A percentile compares a stretch with the other conserved stretches of the same genome.
Conservation (phyloP, 2,888 invertebrate species). For the Junonia oenone region DNA sequence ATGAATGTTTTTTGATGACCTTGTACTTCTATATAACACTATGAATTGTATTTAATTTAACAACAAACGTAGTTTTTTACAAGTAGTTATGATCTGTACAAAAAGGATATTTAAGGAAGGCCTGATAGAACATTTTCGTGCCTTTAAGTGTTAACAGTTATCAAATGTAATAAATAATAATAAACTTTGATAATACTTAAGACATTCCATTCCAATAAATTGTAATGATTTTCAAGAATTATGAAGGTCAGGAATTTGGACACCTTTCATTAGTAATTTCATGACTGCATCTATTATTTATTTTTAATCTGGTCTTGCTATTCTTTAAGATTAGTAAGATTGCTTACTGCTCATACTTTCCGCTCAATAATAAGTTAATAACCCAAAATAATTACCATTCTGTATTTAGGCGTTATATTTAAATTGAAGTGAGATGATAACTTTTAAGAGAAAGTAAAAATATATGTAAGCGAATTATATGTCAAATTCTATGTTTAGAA, state of each 20-base stretch:
- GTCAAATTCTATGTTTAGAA: constrained; percentile 1
- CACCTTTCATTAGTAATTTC: background rate
- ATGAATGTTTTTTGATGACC: constrained; percentile 9
- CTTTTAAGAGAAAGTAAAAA: background rate
- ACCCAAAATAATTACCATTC: background rate
- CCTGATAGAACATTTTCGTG: constrained; percentile 17
- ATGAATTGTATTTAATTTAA: constrained; percentile 8
- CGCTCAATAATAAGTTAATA: background rate
- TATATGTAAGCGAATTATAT: constrained; percentile 6
- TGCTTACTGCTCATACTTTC: background rate
- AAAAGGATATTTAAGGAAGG: constrained; percentile 3
- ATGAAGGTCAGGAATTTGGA: background rate
- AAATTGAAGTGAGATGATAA: background rate
- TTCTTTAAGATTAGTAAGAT: background rate
- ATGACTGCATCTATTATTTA: background rate
- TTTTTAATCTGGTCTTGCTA: background rate
- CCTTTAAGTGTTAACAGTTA: constrained; percentile 21
- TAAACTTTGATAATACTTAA: background rate
- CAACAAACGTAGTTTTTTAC: constrained; percentile 2
- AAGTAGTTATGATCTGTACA: constrained; percentile 10
- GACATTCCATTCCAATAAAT: background rate
- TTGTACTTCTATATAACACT: constrained; percentile 7
- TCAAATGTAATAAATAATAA: background rate
- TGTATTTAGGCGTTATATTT: background rate
- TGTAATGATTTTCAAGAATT: background rate